Percentiles rank a stretch among this genome's conserved stretches.
These are phyloP conservation scores for Acanthis flammea DNA, from an alignment of 2,797 vertebrate genomes.

Conservation along the genomic window DNA sequence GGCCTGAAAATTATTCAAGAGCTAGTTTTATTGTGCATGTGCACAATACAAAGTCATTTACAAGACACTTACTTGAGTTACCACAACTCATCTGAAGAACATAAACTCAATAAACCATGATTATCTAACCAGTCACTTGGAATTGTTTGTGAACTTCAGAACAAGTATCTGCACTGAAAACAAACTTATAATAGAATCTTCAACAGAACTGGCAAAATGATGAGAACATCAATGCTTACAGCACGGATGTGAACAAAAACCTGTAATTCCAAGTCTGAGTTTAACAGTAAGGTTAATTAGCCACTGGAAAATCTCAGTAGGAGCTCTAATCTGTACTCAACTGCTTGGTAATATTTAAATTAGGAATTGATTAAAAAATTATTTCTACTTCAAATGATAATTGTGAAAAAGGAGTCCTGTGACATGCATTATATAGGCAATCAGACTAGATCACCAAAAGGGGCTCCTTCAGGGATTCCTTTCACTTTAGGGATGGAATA, in stretches of 20 bases:
- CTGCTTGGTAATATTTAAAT: neutral
- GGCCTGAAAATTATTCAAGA: neutral
- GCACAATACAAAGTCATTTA: neutral
- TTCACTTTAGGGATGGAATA: neutral
- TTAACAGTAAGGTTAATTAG: neutral
- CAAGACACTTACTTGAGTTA: neutral
- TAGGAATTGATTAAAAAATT: neutral
- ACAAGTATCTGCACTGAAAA: neutral
- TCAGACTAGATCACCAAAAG: neutral
- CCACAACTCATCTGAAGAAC: neutral
- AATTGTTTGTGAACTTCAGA: neutral
- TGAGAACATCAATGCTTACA: neutral
- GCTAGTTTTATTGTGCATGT: neutral
- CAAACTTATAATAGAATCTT: neutral
- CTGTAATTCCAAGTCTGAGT: neutral
- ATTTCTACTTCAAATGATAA: slow-evolving; percentile 2
- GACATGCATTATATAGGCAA: neutral
- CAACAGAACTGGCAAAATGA: neutral
- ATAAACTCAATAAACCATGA: neutral
- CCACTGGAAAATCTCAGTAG: neutral
- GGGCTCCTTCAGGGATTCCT: neutral
- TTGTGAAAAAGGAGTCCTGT: neutral
- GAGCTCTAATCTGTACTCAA: neutral
- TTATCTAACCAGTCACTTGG: neutral
- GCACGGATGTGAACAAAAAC: neutral